Evolutionary conservation across 2,888 invertebrate genomes (phyloP).

Genomic region (Neoitamus cyanurus): DNA sequence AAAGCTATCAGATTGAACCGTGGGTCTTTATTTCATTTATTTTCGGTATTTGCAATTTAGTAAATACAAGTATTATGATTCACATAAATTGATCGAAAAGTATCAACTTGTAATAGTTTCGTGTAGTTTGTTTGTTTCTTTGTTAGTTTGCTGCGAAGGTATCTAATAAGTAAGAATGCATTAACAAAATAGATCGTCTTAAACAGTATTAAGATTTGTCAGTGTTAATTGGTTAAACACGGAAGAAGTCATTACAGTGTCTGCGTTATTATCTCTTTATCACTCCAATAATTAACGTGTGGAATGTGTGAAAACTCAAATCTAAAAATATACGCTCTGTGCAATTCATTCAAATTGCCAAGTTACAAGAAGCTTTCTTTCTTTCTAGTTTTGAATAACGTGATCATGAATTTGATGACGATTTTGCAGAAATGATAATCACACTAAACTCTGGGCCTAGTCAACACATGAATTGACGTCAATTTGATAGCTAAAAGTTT

Average conservation of each 20-base stretch:
- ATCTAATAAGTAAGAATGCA: neutral
- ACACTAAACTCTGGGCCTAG: neutral
- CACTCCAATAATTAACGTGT: neutral
- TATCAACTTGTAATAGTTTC: too few relatives aligned
- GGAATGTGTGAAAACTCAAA: neutral
- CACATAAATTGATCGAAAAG: neutral
- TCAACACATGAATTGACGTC: neutral
- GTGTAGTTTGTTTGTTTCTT: too few relatives aligned
- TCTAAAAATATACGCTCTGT: neutral
- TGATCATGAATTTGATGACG: neutral
- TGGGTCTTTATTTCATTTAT: neutral
- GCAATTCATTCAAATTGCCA: neutral
- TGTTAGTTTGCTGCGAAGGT: neutral
- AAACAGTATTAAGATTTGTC: neutral
- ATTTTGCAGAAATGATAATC: neutral
- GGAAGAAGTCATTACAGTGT: neutral
- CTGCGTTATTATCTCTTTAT: conserved; percentile 1
- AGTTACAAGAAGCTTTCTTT: neutral
- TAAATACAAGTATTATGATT: neutral
- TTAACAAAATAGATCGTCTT: neutral
- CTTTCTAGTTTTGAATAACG: neutral
- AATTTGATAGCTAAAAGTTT: neutral
- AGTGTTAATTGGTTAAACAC: conserved; percentile 13
- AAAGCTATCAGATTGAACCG: neutral
- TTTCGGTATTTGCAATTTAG: neutral